Conservation (phyloP, 2,888 invertebrate species). For the Cenopis cana region DNA sequence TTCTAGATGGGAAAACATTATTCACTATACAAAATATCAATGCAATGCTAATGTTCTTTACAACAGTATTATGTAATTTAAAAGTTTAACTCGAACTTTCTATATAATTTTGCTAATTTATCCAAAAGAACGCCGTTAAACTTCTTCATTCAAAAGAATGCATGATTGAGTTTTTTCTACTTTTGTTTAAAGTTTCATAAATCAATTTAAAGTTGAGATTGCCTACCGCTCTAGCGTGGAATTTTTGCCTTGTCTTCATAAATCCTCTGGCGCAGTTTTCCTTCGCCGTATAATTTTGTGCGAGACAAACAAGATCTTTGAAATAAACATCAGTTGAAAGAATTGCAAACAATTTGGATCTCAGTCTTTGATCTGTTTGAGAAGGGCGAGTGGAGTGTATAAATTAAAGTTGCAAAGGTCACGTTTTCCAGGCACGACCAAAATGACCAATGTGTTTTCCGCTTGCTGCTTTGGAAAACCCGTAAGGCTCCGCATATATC, state of each 20-base stretch:
- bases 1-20: too few relatives aligned
- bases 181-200: slow-evolving; percentile 40
- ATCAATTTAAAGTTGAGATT: slow-evolving; percentile 45
- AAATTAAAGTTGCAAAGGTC: slow-evolving; percentile 20
- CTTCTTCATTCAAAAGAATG: slow-evolving; percentile 30
- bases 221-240: slow-evolving; percentile 39
- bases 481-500: not conserved
- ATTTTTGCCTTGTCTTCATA: slow-evolving; percentile 43
- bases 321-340: slow-evolving; percentile 36
- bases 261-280: slow-evolving; percentile 27
- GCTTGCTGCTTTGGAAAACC: not conserved
- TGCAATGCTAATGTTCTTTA: not conserved
- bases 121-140: slow-evolving; percentile 6
- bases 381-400: slow-evolving; percentile 20
- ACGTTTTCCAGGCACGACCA: not conserved
- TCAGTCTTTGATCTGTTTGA: slow-evolving; percentile 31
- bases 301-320: slow-evolving; percentile 17
- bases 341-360: slow-evolving; percentile 28
- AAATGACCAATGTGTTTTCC: not conserved
- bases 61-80: not conserved
- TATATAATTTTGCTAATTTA: slow-evolving; percentile 2
- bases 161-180: slow-evolving; percentile 34
- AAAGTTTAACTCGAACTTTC: slow-evolving; percentile 1
- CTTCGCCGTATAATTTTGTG: slow-evolving; percentile 14
- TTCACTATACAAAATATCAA: not conserved